Base-by-base conservation (phyloP, 2,113 vertebrate genomes). In the Paraplagusia blochii region DNA sequence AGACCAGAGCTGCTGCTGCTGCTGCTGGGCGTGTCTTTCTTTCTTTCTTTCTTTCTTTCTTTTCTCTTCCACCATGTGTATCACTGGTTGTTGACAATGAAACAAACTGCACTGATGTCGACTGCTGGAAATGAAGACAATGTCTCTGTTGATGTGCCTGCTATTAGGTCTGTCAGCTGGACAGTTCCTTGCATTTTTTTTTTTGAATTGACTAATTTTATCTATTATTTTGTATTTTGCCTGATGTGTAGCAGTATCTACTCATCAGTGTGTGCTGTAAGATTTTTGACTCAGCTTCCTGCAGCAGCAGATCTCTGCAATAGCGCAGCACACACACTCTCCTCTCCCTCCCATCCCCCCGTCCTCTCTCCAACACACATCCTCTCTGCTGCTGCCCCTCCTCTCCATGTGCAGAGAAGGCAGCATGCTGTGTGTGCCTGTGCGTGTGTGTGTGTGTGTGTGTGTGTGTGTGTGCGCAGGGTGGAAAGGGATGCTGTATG, bases 281-380 rank as follows among this genome's bases (percentile, higher is more conserved):
- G 63, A 63, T 55, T 69, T 85, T 87, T 69, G 66, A 75, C 84
- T 82, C 85, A 77, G 89, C 77, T 40, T 77, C 63, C 74, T 85
- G 90, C 91, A 92, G 91, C 87, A 87, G 90, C 74, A 66, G 53
- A 75, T 88, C 80, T 90, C 88, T 85, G 90, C 86, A 82, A 89
- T 84, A 86, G 77, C 84, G 76, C 85, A 79, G 89, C 76, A 85
- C 89, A 62, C 87, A 82, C 5, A 8, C 85, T 63, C 80, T 1
- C 75, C 56, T 81, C 63, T 88, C 89, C 87, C 74, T 45, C 73
- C 73, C 70, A 55, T 69, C 61, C 71, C 65, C 71, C 54, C 45
- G 42, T 48, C 58, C 15, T 61, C 56, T 48, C 53, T 59, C 57
- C 53, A 68, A 39, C 69, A 42, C 68, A 51, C 64, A 18, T 85